Conservation (phyloP, 2,888 invertebrate genomes). For the Bugulina stolonifera region DNA sequence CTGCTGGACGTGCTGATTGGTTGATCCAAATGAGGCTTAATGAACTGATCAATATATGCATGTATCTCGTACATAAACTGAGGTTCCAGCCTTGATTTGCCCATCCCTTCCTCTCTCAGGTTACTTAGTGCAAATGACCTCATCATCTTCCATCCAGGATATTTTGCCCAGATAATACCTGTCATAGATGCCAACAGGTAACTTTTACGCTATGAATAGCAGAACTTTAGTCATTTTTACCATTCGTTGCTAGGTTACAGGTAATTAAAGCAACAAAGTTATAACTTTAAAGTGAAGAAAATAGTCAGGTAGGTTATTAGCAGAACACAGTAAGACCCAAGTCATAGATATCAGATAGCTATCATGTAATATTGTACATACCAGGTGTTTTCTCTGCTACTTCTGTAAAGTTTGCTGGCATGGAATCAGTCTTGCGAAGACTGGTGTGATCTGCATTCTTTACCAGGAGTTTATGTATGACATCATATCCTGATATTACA, state of each 20-base stretch:
- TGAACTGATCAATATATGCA: constrained; percentile 3
- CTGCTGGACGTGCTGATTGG: neutral
- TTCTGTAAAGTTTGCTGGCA: neutral
- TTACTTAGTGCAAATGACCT: constrained; percentile 8
- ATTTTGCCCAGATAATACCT: neutral
- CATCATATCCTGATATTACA: constrained; percentile 3
- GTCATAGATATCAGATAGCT: too few species aligned
- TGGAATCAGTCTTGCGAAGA: neutral
- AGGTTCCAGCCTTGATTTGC: neutral
- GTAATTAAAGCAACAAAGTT: too few species aligned
- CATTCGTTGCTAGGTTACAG: too few species aligned
- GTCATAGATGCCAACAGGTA: too few species aligned
- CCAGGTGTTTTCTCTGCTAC: neutral
- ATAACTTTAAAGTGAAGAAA: too few species aligned
- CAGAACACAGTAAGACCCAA: too few species aligned
- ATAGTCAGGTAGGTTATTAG: too few species aligned
- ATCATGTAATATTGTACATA: too few species aligned
- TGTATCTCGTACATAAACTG: neutral
- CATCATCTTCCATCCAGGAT: constrained; percentile 8
- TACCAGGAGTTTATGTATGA: neutral
- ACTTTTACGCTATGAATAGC: too few species aligned
- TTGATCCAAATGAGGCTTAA: constrained; percentile 2
- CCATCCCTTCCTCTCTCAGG: constrained; percentile 12
- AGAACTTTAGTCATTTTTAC: too few species aligned
- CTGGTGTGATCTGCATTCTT: neutral